Base-by-base conservation (phyloP, 2,113 vertebrate species). In the Eptesicus fuscus region DNA sequence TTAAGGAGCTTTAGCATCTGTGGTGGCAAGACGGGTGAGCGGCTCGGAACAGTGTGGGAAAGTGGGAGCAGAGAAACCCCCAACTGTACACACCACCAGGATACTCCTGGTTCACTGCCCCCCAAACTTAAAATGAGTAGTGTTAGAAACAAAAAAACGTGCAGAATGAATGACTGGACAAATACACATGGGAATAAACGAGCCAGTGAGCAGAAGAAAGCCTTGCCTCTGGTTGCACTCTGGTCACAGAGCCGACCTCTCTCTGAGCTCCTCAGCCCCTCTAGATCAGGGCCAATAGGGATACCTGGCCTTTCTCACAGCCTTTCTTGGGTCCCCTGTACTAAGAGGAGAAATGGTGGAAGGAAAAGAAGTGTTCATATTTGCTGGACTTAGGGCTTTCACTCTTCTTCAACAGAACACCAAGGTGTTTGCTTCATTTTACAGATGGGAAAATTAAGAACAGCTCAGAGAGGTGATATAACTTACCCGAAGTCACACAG, bases 241-340 rank as follows among this genome's bases (percentile, higher is more conserved):
- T 11, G 9, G 7, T 30, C 30, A 5, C n/a, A 22, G 22, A 59
- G 37, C 14, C 10, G 0, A 0, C 1, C 59, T 63, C 11, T 25
- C 47, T 28, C 44, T 37, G n/a, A 67, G 71, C 56, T 53, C 37
- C 1, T 1, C 5, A 7, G 44, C n/a, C 7, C 49, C 51, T 76
- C 80, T 8, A 25, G 28, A 17, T n/a, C 0, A 4, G 14, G n/a
- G 44, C 35, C n/a, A 5, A 61, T 4, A 5, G 5, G 12, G 9
- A 71, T 2, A 23, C 76, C 51, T n/a, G 74, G 37, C 18, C 7
- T 7, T 3, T 37, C 73, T 56, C 87, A 78, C 69, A 35, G 30
- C n/a, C 51, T 74, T 11, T 91, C 44, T 9, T 14, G 49, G 63
- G n/a, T 23, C 20, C 32, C 4, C 73, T 79, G 28, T 10, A 20